phyloP scores from a whole-genome alignment of 2,113 vertebrate species.

The Thermophis baileyi region DNA sequence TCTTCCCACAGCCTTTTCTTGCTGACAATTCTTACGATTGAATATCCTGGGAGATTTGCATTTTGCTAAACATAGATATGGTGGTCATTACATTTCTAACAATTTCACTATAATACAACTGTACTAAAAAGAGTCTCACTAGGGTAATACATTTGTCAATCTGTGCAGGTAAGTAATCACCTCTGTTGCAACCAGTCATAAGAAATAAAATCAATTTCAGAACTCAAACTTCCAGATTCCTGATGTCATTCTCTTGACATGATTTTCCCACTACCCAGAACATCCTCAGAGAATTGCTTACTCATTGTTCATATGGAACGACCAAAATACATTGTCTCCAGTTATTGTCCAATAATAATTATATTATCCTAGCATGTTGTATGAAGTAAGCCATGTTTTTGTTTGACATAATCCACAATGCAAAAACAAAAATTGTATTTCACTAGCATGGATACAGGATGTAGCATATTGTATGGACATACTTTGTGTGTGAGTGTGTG shows the following conservation, averaged over 20 bases:
- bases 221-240: not conserved
- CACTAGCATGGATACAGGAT: not conserved
- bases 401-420: not conserved
- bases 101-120: not conserved
- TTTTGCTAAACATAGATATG: not conserved
- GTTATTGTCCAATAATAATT: not conserved
- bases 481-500: not conserved
- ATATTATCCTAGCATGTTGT: not conserved
- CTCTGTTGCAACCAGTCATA: not conserved
- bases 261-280: not conserved
- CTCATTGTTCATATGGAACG: not conserved
- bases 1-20: not conserved
- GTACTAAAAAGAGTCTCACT: not conserved
- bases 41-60: not conserved
- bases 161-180: not conserved
- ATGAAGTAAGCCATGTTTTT: not conserved
- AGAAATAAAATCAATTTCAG: not conserved
- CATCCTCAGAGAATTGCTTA: not conserved
- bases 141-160: not conserved
- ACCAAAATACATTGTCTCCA: not conserved
- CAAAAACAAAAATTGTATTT: not conserved
- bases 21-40: not conserved
- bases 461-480: not conserved
- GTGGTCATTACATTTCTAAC: not conserved
- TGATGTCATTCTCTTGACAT: not conserved